A percentile compares a stretch with the other conserved stretches of the same genome.
These are phyloP conservation scores for Limenitis camilla DNA, from an alignment of 2,888 invertebrate species.

Conservation along the genomic window DNA sequence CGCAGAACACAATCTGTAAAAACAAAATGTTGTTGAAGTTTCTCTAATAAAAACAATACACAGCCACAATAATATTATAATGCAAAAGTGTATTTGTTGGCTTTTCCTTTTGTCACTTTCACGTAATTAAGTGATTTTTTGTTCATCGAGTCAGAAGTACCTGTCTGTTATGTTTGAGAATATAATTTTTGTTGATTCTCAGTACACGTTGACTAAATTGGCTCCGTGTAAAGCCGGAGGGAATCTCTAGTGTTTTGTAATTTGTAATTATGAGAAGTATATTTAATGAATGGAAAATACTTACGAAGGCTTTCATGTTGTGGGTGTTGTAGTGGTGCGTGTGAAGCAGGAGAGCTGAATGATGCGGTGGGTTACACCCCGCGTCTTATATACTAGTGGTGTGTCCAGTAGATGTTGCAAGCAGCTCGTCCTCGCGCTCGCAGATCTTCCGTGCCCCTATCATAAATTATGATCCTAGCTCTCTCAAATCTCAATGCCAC, in stretches of 20 bases:
- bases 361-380: neutral
- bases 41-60: too few relatives aligned
- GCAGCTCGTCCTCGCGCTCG: slow-evolving; percentile 13
- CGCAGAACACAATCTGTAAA: slow-evolving; percentile 19
- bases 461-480: slow-evolving; percentile 5
- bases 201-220: too few relatives aligned
- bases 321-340: neutral
- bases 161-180: too few relatives aligned
- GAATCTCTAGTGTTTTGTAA: too few relatives aligned
- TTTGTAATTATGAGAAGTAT: neutral
- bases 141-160: too few relatives aligned
- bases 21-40: too few relatives aligned
- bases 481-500: neutral
- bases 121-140: too few relatives aligned
- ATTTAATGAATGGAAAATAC: slow-evolving; percentile 14
- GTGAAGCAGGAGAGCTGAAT: slow-evolving; percentile 5
- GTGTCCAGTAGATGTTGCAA: neutral
- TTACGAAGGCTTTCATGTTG: slow-evolving; percentile 30
- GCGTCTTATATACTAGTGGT: slow-evolving; percentile 12
- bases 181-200: too few relatives aligned
- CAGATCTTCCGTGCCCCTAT: slow-evolving; percentile 1
- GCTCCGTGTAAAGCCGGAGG: too few relatives aligned
- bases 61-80: too few relatives aligned
- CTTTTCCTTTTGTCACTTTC: too few relatives aligned
- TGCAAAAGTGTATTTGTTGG: too few relatives aligned